Base-by-base conservation (phyloP, 2,888 invertebrate species). In the Tachina lurida region DNA sequence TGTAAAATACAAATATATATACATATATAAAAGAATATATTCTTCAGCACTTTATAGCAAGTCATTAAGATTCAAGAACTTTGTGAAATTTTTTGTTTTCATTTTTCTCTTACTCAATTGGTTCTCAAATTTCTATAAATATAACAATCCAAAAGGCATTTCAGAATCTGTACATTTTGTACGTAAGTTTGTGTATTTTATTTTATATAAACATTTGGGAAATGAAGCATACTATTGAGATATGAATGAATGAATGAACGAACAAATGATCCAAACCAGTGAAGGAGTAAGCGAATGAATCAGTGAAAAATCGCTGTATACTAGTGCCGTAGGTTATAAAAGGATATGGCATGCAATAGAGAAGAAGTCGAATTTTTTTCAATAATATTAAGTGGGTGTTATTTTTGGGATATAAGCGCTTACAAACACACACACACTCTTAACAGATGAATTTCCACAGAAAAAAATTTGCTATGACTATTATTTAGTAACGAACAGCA, bases 191-290 rank as follows among this genome's bases (percentile, higher is more conserved):
- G 19, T 58, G 52, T 73, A 52, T 54, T 62, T 74, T 39, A 54
- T 45, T 70, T 22, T 60, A 39, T 47, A 68, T 47, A 49, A 82
- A 49, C 82, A 78, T 79, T 78, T 85, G 68, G 73, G 74, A 84
- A 81, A 84, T 81, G 77, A 81, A 74, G 73, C 76, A 81, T 73
- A 65, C 80, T 63, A 83, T 77, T 65, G 82, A 83, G 82, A 83
- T 83, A 83, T 83, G 58, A 76, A 71, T 71, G 60, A 75, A 71
- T 67, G 41, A 82, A 31, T 39, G 45, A 71, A 45, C 17, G 31
- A 65, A 52, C 43, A 31, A 79, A 70, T n/a, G 54, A 54, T 13
- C 17, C 45, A 71, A 70, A 54, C 39, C 60, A 60, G 17, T 2
- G 31, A 73, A 67, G 65, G 47, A 73, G 41, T 70, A 47, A 67